phyloP scores from a whole-genome alignment of 30 jellyfish, hydroid and myxozoan species.

The Pseudorhiza aurosa region DNA sequence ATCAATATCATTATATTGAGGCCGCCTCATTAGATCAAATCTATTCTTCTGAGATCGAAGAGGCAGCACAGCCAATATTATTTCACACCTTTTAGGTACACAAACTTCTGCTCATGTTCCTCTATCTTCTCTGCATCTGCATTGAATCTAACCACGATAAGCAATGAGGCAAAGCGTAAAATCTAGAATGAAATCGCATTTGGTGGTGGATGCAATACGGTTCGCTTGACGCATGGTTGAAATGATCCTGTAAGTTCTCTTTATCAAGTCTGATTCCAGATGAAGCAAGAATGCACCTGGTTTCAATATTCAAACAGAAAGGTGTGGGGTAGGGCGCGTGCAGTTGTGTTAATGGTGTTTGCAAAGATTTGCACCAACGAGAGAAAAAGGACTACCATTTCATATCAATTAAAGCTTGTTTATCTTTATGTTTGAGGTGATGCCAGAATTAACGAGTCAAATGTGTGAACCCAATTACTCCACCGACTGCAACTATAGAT shows the following conservation, averaged over 20 bases:
- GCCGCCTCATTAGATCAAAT: background rate
- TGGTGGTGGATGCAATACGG: too few species aligned
- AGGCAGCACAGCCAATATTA: constrained; percentile 2
- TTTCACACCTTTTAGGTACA: background rate
- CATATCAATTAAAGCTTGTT: background rate
- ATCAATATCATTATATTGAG: background rate
- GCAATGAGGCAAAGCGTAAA: too few species aligned
- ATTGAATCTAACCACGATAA: too few species aligned
- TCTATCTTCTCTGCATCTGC: too few species aligned
- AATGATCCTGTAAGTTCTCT: too few species aligned
- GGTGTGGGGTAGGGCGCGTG: background rate
- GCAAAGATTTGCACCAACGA: constrained; percentile 2
- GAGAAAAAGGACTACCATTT: background rate
- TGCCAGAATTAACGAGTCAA: too few species aligned
- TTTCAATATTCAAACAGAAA: background rate
- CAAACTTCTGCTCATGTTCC: background rate
- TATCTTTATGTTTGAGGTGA: background rate
- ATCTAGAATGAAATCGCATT: too few species aligned
- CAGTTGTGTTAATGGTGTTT: background rate
- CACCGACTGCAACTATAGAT: too few species aligned
- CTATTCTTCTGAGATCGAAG: too few species aligned
- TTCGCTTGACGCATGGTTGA: too few species aligned
- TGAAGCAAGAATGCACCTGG: background rate
- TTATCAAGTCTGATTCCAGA: background rate
- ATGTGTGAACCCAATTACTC: too few species aligned